Conservation (phyloP, 2,888 invertebrate genomes). For the Galeruca laticollis region DNA sequence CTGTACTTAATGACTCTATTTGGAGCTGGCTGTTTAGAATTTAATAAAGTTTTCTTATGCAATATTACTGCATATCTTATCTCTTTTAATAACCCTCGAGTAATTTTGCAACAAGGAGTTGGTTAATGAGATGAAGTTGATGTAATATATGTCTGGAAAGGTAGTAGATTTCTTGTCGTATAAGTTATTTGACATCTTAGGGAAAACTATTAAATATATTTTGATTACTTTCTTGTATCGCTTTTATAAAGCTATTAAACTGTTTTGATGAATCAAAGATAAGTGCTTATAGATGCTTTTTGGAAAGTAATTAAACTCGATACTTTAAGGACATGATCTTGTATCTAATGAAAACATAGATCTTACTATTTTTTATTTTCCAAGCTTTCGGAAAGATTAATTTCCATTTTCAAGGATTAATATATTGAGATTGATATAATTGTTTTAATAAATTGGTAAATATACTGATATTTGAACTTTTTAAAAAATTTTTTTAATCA, state of each 20-base stretch:
- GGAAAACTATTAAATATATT: background rate
- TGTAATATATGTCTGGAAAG: background rate
- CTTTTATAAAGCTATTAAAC: background rate
- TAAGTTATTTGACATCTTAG: background rate
- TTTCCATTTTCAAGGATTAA: too few species aligned
- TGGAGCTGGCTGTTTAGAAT: slow-evolving; percentile 20
- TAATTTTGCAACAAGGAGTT: slow-evolving; percentile 16
- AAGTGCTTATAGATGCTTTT: slow-evolving; percentile 64
- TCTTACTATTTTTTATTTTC: too few species aligned
- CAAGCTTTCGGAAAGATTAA: too few species aligned
- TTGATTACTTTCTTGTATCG: background rate
- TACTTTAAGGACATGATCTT: too few species aligned
- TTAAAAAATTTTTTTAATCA: too few species aligned
- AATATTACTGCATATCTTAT: slow-evolving; percentile 18
- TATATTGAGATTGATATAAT: too few species aligned
- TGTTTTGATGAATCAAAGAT: too few species aligned
- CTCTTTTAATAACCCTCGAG: slow-evolving; percentile 16
- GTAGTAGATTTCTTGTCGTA: background rate
- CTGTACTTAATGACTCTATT: slow-evolving; percentile 19
- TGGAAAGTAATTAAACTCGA: too few species aligned
- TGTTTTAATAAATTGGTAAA: too few species aligned
- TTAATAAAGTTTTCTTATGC: slow-evolving; percentile 30
- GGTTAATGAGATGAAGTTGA: slow-evolving; percentile 19
- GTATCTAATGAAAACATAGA: too few species aligned
- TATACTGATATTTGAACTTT: too few species aligned